Conservation (phyloP, 23 tunicate species). For the Diplosoma virens region DNA sequence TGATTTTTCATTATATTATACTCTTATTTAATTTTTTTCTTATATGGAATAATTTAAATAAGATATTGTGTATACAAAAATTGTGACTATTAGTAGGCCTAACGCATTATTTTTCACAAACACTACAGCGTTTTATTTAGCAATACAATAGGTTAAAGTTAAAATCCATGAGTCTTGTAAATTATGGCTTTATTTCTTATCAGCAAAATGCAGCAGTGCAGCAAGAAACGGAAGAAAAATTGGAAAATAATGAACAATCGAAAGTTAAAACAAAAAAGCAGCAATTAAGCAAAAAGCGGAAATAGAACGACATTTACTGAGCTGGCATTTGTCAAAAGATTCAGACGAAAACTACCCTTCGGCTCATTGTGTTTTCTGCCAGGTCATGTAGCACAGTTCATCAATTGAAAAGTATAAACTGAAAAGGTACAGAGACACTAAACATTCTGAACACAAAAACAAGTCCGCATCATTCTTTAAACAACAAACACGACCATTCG, state of each 20-base stretch:
- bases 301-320: slow-evolving; percentile 55
- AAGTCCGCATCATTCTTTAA: slow-evolving; percentile 58
- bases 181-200: slow-evolving; percentile 27
- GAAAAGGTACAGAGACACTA: slow-evolving; percentile 53
- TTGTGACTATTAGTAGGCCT: too few species aligned
- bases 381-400: slow-evolving; percentile 50
- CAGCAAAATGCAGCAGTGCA: slow-evolving; percentile 21
- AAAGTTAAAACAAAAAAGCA: slow-evolving; percentile 37
- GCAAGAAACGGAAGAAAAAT: slow-evolving; percentile 18
- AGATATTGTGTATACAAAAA: too few species aligned
- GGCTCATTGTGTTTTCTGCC: slow-evolving; percentile 58
- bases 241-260: slow-evolving; percentile 21
- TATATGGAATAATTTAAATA: too few species aligned
- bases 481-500: slow-evolving; percentile 49
- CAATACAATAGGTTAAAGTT: slow-evolving; percentile 11
- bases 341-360: slow-evolving; percentile 45
- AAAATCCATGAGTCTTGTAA: slow-evolving; percentile 31
- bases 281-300: slow-evolving; percentile 42
- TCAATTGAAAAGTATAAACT: slow-evolving; percentile 45
- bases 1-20: too few species aligned
- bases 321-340: slow-evolving; percentile 33
- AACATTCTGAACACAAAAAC: slow-evolving; percentile 57
- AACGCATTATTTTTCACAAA: neutral
- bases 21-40: too few species aligned
- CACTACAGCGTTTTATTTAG: neutral